These are phyloP conservation scores for Siniperca knerii DNA, from an alignment of 2,113 vertebrate genomes.

Conservation along the genomic window DNA sequence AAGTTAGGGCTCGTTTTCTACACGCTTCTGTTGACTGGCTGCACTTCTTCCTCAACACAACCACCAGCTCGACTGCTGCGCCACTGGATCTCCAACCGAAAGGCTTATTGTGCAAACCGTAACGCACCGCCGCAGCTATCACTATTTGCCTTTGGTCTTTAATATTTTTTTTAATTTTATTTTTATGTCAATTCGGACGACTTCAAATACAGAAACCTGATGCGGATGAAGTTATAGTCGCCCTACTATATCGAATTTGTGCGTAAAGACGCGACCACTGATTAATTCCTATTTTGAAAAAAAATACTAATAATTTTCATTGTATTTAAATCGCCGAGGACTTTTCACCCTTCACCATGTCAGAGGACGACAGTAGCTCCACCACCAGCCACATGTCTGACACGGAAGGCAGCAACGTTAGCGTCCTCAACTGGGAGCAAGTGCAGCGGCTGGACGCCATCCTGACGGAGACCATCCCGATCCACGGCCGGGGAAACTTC, in stretches of 20 bases:
- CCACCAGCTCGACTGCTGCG: conserved; percentile 35
- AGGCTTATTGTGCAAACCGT: conserved; percentile 11
- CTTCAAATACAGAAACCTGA: conserved; percentile 7
- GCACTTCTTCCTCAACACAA: conserved; percentile 22
- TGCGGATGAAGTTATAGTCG: conserved; percentile 31
- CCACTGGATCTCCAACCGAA: conserved; percentile 47
- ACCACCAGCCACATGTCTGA: conserved; percentile 69
- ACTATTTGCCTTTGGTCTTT: background rate
- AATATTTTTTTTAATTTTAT: background rate
- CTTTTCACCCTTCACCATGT: conserved; percentile 84
- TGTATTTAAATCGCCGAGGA: conserved; percentile 11
- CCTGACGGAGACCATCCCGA: conserved; percentile 96
- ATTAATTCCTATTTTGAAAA: conserved; percentile 25
- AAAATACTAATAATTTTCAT: background rate
- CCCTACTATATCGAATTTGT: background rate
- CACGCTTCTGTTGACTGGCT: conserved; percentile 31
- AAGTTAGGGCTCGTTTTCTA: conserved; percentile 39
- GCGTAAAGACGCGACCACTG: conserved; percentile 53
- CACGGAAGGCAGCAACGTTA: conserved; percentile 85
- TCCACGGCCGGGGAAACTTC: conserved; percentile 99
- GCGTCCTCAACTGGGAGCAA: conserved; percentile 97
- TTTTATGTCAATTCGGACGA: conserved; percentile 14
- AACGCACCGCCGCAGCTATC: conserved; percentile 1
- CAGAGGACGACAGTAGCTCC: conserved; percentile 87
- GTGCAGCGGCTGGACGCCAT: conserved; percentile 96